Base-by-base conservation (phyloP, 2,888 invertebrate genomes). In the Xestia c-nigrum region DNA sequence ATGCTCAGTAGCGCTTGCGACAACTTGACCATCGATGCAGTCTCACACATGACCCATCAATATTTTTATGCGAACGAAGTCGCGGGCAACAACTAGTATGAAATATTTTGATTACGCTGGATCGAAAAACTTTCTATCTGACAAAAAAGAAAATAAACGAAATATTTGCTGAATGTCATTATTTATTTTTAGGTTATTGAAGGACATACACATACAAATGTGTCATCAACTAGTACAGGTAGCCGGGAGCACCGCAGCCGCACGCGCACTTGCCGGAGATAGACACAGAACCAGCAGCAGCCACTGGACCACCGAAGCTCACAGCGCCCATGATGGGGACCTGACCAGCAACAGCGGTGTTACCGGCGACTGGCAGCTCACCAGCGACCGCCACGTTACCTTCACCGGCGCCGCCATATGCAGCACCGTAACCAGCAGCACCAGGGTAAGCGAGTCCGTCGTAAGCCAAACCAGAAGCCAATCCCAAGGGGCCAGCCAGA, bases 261-360 rank as follows among this genome's bases (percentile, higher is more conserved):
- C 90, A 91, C 1, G 88, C 87, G 75, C 90, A 89, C 52, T 81
- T 74, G 21, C 89, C 86, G 9, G 80, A 55, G 76, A 89, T 87
- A 46, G 87, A 78, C 40, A 89, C 90, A 46, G 76, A 61, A 43
- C 91, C 91, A 77, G 84, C 83, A 52, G 89, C 90, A 24, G 75
- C 43, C 24, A 89, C 88, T 61, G 75, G 46, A 14, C 89, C 90
- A 0, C 73, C 77, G 78, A 87, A 90, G 63, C 77, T 80, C n/a
- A 90, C 90, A 46, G 84, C 85, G 1, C 90, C 90, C 78, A 89
- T 87, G 81, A 90, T 89, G 78, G 90, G 89, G 47, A 90, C 87
- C 84, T 87, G 87, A 43, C 90, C 90, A 4, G 85, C 80, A 38
- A 89, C 80, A 14, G 81, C 83, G 16, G 93, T 87, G 70, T 88